A percentile compares a stretch with the other conserved stretches of the same genome.
Conservation (phyloP, 2,113 vertebrate species). For the Lophius piscatorius region DNA sequence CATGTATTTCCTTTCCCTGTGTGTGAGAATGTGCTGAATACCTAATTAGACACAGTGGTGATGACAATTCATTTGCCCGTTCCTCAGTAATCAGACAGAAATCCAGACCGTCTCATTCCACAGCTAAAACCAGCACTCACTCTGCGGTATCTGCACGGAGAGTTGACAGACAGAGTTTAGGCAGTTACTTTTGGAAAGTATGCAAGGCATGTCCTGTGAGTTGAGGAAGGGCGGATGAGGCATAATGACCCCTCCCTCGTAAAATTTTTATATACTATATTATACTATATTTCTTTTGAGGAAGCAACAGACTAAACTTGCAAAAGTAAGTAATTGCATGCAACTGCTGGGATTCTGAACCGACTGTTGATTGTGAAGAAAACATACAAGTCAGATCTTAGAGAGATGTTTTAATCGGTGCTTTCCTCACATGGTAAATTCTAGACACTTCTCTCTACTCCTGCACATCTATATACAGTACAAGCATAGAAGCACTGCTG, state of each 20-base stretch:
- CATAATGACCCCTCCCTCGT: conserved; percentile 17
- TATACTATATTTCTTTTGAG: neutral
- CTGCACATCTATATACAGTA: no score
- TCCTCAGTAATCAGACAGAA: conserved; percentile 14
- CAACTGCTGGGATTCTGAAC: neutral
- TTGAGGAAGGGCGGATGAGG: neutral
- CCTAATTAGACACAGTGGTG: conserved; percentile 7
- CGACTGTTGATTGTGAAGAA: neutral
- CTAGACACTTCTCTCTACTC: no score
- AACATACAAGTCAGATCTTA: no score
- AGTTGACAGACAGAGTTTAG: conserved; percentile 34
- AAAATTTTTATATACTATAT: neutral
- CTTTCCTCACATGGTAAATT: no score
- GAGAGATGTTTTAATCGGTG: no score
- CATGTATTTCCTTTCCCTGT: neutral
- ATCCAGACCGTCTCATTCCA: conserved; percentile 41
- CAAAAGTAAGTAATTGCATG: neutral
- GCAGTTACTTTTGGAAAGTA: conserved; percentile 30
- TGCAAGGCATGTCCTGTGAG: conserved; percentile 42
- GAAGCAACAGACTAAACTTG: conserved; percentile 4
- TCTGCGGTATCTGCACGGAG: conserved; percentile 2
- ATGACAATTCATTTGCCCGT: no score
- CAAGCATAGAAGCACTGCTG: no score
- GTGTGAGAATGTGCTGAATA: conserved; percentile 5
- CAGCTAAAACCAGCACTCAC: conserved; percentile 21